These are phyloP conservation scores for Ictidomys tridecemlineatus DNA, from an alignment of 2,113 vertebrate species.

Conservation along the genomic window DNA sequence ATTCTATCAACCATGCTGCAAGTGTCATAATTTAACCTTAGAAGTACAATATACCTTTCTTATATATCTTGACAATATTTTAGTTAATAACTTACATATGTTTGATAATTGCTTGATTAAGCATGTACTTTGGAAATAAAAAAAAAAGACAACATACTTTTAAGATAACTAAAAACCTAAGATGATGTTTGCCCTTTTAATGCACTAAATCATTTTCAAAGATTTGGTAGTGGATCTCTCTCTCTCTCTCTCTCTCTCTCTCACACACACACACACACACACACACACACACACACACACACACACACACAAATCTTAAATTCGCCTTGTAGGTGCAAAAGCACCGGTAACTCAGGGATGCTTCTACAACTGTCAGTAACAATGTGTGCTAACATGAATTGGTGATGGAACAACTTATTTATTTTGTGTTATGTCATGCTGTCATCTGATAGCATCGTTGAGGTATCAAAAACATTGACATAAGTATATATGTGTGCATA, in stretches of 20 bases:
- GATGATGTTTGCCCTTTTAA: background rate
- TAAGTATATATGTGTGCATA: too few relatives aligned
- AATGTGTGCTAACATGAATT: background rate
- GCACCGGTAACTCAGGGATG: background rate
- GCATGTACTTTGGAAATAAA: background rate
- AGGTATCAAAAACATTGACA: background rate
- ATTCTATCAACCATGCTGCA: background rate
- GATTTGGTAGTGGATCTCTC: background rate
- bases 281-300: background rate
- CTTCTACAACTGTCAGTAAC: background rate
- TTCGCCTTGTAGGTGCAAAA: background rate
- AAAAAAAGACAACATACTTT: background rate
- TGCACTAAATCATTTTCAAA: constrained; percentile 9
- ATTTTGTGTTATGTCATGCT: background rate
- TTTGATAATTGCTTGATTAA: constrained; percentile 33
- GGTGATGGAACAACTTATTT: background rate
- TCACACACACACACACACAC: too few relatives aligned
- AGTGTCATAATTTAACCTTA: background rate
- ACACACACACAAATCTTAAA: background rate
- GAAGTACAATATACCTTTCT: background rate
- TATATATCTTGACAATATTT: constrained; percentile 24
- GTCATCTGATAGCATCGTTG: background rate
- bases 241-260: too few relatives aligned
- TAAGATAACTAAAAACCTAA: background rate
- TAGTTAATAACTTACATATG: background rate